A percentile compares a stretch with the other conserved stretches of the same genome.
phyloP scores from a whole-genome alignment of 2,113 vertebrate species.

The Brachyistius frenatus region DNA sequence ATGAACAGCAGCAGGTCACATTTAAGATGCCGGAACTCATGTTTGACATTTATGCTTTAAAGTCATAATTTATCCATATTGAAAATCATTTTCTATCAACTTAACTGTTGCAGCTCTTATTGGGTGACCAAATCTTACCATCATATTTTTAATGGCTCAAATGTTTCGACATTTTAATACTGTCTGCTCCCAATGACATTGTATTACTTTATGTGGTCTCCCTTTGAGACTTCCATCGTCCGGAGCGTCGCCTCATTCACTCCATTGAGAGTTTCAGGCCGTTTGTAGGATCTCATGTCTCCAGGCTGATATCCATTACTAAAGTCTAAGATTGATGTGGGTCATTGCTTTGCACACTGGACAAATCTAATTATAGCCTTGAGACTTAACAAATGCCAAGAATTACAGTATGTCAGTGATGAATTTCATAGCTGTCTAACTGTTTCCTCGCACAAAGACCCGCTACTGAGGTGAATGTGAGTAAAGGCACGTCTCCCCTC shows the following conservation, averaged over 20 bases:
- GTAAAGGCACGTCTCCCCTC: background rate
- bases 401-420: slow-evolving; percentile 49
- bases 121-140: no score
- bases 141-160: no score
- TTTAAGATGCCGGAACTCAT: no score
- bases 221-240: background rate
- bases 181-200: background rate
- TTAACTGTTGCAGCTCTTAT: no score
- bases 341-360: slow-evolving; percentile 26
- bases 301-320: slow-evolving; percentile 15
- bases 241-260: background rate
- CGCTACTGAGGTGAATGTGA: slow-evolving; percentile 25
- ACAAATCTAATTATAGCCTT: slow-evolving; percentile 45
- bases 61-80: no score
- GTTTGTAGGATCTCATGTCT: slow-evolving; percentile 9
- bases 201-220: background rate
- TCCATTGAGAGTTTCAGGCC: background rate
- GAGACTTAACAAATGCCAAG: slow-evolving; percentile 31
- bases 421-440: slow-evolving; percentile 26
- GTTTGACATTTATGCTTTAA: no score
- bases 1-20: no score
- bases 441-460: slow-evolving; percentile 19
- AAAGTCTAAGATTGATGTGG: slow-evolving; percentile 43
- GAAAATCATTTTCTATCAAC: no score
- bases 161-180: background rate